phyloP scores from a whole-genome alignment of 1,140 invertebrate genomes.

The Drosophila repleta region DNA sequence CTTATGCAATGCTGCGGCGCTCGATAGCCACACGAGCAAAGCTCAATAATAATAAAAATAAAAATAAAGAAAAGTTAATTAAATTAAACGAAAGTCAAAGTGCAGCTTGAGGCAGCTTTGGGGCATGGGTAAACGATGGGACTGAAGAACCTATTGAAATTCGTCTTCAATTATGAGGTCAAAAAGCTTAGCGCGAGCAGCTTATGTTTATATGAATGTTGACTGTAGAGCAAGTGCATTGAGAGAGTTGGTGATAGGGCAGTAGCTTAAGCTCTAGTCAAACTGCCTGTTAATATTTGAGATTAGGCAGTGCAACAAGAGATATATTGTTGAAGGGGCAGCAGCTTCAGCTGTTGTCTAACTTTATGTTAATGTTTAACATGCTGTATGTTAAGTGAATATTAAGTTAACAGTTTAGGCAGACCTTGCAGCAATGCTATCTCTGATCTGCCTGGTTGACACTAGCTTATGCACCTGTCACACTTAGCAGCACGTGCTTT shows the following conservation, averaged over 20 bases:
- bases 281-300: background rate
- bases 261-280: background rate
- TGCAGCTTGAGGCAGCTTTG: conserved; percentile 10
- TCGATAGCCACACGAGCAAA: background rate
- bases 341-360: background rate
- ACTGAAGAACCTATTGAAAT: conserved; percentile 1
- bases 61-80: conserved; percentile 24
- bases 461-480: too few species aligned
- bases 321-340: background rate
- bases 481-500: background rate
- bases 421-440: too few species aligned
- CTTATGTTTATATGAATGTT: too few species aligned
- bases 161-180: background rate
- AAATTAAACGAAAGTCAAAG: conserved; percentile 42
- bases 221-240: background rate
- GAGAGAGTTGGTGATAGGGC: background rate
- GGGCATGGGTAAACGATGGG: too few species aligned
- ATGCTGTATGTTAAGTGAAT: background rate
- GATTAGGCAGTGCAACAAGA: too few species aligned
- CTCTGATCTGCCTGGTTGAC: too few species aligned
- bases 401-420: too few species aligned
- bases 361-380: background rate
- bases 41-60: conserved; percentile 15
- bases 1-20: conserved; percentile 23
- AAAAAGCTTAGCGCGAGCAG: background rate